These are phyloP conservation scores for Taxidea taxus DNA, from an alignment of 2,113 vertebrate genomes.

Conservation along the genomic window DNA sequence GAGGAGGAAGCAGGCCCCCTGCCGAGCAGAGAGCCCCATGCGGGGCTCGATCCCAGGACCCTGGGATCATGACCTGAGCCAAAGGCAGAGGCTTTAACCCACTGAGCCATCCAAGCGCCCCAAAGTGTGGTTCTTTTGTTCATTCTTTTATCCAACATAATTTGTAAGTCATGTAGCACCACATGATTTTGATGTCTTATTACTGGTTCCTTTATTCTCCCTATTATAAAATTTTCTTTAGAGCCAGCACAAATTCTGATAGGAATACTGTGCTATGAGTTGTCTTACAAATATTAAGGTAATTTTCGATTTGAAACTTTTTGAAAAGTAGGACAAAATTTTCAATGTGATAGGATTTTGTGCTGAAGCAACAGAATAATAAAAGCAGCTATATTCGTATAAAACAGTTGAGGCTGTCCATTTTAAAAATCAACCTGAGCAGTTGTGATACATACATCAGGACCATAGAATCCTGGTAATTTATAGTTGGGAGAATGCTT, in stretches of 20 bases:
- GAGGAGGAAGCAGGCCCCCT: too few relatives aligned
- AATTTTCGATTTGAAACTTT: not conserved
- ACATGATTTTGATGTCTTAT: slow-evolving; percentile 12
- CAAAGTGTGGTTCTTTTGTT: slow-evolving; percentile 18
- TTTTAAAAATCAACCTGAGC: not conserved
- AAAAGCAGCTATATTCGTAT: not conserved
- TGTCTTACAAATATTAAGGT: not conserved
- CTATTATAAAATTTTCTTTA: not conserved
- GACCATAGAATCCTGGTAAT: slow-evolving; percentile 14
- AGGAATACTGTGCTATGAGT: slow-evolving; percentile 10
- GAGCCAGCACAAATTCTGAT: slow-evolving; percentile 9
- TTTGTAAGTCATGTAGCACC: slow-evolving; percentile 7
- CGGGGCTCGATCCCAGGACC: too few relatives aligned
- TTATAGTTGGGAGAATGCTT: slow-evolving; percentile 11
- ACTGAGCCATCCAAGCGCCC: too few relatives aligned
- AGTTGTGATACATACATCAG: not conserved
- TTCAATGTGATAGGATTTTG: not conserved
- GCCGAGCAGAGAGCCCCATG: too few relatives aligned
- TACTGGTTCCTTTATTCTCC: slow-evolving; percentile 24
- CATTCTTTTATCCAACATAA: not conserved
- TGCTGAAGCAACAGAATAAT: slow-evolving; percentile 19
- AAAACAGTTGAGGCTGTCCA: slow-evolving; percentile 1
- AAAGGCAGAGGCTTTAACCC: too few relatives aligned
- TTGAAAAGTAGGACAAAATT: slow-evolving; percentile 14
- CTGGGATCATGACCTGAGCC: too few relatives aligned